These are phyloP conservation scores for Eudasyphora cyanicolor DNA, from an alignment of 2,888 invertebrate genomes.

Conservation along the genomic window DNA sequence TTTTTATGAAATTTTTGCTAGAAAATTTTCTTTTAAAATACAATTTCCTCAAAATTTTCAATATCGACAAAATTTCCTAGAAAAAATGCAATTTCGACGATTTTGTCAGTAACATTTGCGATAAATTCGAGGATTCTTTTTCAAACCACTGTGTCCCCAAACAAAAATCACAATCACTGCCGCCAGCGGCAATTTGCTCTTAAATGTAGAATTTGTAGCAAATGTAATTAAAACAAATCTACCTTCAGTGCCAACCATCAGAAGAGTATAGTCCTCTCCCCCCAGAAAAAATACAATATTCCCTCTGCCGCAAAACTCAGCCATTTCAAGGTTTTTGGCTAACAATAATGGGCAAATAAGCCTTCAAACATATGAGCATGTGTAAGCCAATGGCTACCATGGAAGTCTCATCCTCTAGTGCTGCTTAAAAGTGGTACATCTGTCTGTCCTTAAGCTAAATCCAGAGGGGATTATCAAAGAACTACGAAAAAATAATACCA, in stretches of 20 bases:
- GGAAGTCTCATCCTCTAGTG: neutral
- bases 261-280: neutral
- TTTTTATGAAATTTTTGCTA: too few relatives aligned
- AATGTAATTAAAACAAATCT: constrained; percentile 65
- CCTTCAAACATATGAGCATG: constrained; percentile 33
- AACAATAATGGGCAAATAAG: neutral
- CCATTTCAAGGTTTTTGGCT: neutral
- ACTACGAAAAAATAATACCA: constrained; percentile 30
- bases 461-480: constrained; percentile 58
- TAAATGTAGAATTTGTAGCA: constrained; percentile 49
- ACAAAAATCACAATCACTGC: neutral
- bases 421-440: neutral
- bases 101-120: too few relatives aligned
- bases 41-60: too few relatives aligned
- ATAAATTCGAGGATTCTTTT: too few relatives aligned
- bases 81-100: too few relatives aligned
- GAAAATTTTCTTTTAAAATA: too few relatives aligned
- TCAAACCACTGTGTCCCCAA: neutral
- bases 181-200: constrained; percentile 54
- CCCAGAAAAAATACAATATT: too few relatives aligned
- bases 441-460: neutral
- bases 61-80: too few relatives aligned
- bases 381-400: neutral
- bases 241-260: constrained; percentile 18
- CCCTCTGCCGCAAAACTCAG: neutral